Evolutionary conservation across 2,113 vertebrate genomes (phyloP), one percentile per base, ranked within the genome.

Genomic region (Urocitellus parryii): DNA sequence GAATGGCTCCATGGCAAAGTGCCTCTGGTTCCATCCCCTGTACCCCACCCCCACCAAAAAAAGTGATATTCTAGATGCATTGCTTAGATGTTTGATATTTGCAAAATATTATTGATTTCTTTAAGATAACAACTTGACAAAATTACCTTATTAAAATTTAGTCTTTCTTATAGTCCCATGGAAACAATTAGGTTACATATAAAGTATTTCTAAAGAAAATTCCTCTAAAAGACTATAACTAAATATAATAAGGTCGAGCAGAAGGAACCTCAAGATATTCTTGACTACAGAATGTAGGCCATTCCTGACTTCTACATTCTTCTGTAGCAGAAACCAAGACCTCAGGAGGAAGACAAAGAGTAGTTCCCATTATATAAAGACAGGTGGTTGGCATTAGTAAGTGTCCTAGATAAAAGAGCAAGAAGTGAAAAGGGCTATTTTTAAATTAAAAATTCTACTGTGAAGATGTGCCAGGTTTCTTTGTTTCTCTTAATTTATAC

Each of bases 121-220:
- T 61, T 42, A 97, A 74, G 63, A 58, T 45, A 80, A 81, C 37
- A 80, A 85, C 17, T 82, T 93, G 80, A 86, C 83, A 63, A 87
- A 80, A 70, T 87, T 53, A 94, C 39, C 42, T 81, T 87, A 82
- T 53, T 63, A 78, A 94, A 73, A 91, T 34, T 22, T 88, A 73
- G 27, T 32, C 77, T 96, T 96, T 88, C 27, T 34, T 53, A 80
- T 5, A 72, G 72, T 74, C 32, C n/a, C 48, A 89, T 4, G 91
- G 65, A 91, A 84, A 81, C 61, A 92, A 86, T 65, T 78, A 53
- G 32, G 70, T 72, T 22, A 90, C 94, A 90, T 70, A 88, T 24
- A 88, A 88, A 73, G 48, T 37, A 2, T 72, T 89, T 95, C 84
- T 68, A 95, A 97, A 86, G 76, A 81, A 87, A 89, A 93, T 20